A percentile compares a stretch with the other conserved stretches of the same genome.
Evolutionary conservation across 2,797 vertebrate genomes (phyloP).

Genomic region (Artibeus lituratus): DNA sequence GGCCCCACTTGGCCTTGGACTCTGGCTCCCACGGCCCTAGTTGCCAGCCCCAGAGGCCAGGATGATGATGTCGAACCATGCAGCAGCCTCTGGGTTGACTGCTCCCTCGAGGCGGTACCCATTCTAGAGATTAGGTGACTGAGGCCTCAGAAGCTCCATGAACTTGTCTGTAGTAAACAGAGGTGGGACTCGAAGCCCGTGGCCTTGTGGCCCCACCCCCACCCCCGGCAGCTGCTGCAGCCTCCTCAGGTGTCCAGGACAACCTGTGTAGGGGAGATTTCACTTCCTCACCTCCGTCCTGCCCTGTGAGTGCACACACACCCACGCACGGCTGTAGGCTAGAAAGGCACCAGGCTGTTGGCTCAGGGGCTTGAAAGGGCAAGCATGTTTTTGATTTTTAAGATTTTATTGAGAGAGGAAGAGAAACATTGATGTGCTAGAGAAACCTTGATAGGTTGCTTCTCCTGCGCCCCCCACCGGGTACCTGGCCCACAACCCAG

Average conservation of each 20-base stretch:
- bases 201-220: background rate
- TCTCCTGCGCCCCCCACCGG: background rate
- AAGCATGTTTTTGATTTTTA: background rate
- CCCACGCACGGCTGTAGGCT: background rate
- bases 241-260: background rate
- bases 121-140: background rate
- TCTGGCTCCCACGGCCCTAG: background rate
- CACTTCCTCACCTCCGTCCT: background rate
- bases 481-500: background rate
- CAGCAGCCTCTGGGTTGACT: background rate
- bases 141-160: background rate
- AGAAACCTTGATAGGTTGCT: background rate
- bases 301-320: accelerated
- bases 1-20: background rate
- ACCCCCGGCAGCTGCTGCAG: background rate
- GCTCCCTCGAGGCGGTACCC: background rate
- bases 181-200: background rate
- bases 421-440: too few species aligned
- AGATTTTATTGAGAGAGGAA: background rate
- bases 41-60: background rate
- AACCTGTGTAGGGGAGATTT: background rate
- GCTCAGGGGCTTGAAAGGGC: background rate
- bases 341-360: background rate
- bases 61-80: background rate
- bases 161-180: background rate